A percentile compares a stretch with the other conserved stretches of the same genome.
These are phyloP conservation scores for Elgaria multicarinata DNA, from an alignment of 2,113 vertebrate genomes.

Conservation along the genomic window DNA sequence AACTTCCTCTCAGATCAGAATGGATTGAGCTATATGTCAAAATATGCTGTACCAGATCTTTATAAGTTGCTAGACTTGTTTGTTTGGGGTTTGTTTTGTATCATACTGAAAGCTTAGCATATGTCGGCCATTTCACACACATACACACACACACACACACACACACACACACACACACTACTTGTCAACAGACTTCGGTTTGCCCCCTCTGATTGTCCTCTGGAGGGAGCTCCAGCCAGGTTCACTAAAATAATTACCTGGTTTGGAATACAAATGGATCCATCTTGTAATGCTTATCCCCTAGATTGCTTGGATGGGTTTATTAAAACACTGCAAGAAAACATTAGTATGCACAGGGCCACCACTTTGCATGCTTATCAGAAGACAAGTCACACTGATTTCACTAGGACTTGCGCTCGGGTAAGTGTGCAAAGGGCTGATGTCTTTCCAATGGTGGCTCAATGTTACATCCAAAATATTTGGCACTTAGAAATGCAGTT, in stretches of 20 bases:
- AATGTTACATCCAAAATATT: not conserved
- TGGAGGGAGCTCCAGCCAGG: not conserved
- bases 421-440: not conserved
- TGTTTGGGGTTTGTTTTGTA: not conserved
- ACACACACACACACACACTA: no score
- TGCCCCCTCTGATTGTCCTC: not conserved
- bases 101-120: not conserved
- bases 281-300: not conserved
- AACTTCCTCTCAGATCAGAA: not conserved
- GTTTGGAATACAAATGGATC: not conserved
- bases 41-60: not conserved
- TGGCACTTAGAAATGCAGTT: not conserved
- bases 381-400: not conserved
- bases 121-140: not conserved
- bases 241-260: not conserved
- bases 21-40: not conserved
- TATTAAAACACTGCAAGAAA: not conserved
- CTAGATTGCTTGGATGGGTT: not conserved
- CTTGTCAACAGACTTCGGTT: not conserved
- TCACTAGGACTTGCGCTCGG: not conserved
- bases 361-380: not conserved
- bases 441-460: not conserved
- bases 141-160: no score
- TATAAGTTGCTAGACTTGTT: not conserved
- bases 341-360: not conserved